Conservation (phyloP, 2,113 vertebrate genomes). For the Rana temporaria region DNA sequence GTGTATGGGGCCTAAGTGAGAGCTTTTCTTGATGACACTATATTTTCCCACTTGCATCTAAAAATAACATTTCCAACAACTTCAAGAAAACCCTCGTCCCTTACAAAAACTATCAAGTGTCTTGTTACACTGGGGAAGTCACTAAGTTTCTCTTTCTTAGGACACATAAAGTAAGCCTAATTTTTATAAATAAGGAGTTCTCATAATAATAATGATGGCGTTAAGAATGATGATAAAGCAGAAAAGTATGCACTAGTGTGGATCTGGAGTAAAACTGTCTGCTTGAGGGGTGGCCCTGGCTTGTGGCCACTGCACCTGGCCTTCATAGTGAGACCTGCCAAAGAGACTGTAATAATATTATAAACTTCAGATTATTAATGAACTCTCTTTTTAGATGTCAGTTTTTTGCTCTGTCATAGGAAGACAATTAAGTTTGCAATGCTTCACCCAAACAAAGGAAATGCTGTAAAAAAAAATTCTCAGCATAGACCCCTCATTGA, state of each 20-base stretch:
- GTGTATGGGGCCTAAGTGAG: too few relatives aligned
- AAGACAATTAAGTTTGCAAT: constrained; percentile 12
- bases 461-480: not conserved
- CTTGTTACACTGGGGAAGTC: constrained; percentile 5
- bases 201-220: constrained; percentile 24
- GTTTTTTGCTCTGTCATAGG: constrained; percentile 42
- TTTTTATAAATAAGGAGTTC: constrained; percentile 25
- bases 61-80: not conserved
- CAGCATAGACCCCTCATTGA: not conserved
- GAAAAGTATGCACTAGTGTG: constrained; percentile 44
- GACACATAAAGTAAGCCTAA: constrained; percentile 8
- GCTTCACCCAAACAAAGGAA: constrained; percentile 16
- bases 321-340: constrained; percentile 48
- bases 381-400: constrained; percentile 43
- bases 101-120: not conserved
- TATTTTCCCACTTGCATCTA: not conserved
- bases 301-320: constrained; percentile 53
- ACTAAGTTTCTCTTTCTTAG: not conserved
- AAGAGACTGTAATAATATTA: constrained; percentile 33
- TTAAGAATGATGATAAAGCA: constrained; percentile 39
- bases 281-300: constrained; percentile 50
- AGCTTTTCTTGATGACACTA: not conserved
- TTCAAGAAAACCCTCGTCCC: not conserved
- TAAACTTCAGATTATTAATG: constrained; percentile 52
- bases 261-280: constrained; percentile 37